A percentile compares a stretch with the other conserved stretches of the same genome.
phyloP scores from a whole-genome alignment of 2,113 vertebrate species.

The Lophotis ruficrista region DNA sequence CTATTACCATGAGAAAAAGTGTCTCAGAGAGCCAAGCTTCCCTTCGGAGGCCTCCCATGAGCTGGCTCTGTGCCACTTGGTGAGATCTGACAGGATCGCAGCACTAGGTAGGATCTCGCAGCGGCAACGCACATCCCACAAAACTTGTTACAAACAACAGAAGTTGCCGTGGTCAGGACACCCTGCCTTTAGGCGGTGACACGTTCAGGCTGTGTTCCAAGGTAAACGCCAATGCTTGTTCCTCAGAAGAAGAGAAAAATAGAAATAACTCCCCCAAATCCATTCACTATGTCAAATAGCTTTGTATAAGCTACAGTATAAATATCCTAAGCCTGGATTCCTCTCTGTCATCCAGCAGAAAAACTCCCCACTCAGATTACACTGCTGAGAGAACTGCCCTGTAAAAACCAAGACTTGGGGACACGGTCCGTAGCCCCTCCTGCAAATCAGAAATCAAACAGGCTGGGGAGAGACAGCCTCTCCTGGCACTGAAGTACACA shows the following conservation, averaged over 20 bases:
- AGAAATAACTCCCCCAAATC: slow-evolving; percentile 25
- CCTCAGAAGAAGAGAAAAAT: slow-evolving; percentile 8
- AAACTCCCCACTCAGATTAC: slow-evolving; percentile 4
- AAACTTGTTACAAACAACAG: slow-evolving; percentile 10
- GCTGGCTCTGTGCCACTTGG: neutral
- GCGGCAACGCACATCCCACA: neutral
- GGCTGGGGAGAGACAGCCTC: neutral
- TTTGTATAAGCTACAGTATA: slow-evolving; percentile 8
- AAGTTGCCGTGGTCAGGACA: slow-evolving; percentile 22
- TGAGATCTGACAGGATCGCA: neutral
- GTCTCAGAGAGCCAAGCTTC: neutral
- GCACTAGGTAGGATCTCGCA: neutral
- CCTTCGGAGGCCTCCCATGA: neutral
- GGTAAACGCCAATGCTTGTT: neutral
- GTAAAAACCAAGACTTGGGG: neutral
- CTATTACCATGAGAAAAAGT: neutral
- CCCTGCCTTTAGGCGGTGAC: slow-evolving; percentile 14
- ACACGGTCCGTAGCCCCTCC: neutral
- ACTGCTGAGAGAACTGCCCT: neutral
- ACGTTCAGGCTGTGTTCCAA: slow-evolving; percentile 34
- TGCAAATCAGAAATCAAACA: slow-evolving; percentile 22
- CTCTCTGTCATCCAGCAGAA: slow-evolving; percentile 15
- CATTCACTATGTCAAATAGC: slow-evolving; percentile 36
- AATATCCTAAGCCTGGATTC: neutral
- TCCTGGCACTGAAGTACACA: neutral